Evolutionary conservation across 2,113 vertebrate species (phyloP).

Genomic region (Grammomys dolichurus): DNA sequence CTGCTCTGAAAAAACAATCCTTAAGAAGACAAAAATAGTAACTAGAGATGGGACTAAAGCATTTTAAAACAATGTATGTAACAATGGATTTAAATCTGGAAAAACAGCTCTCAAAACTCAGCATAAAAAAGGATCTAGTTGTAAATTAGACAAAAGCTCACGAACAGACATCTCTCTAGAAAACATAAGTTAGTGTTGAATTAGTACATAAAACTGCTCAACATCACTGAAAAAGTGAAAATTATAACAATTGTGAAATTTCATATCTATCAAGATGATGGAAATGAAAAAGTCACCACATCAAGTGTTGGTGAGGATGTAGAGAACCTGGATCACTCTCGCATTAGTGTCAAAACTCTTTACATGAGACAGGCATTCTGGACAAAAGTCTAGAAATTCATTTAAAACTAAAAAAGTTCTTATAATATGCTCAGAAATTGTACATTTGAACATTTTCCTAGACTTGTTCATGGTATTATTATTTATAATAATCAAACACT

Average conservation of each 20-base stretch:
- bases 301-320: not conserved
- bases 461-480: not conserved
- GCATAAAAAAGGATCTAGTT: not conserved
- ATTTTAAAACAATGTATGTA: not conserved
- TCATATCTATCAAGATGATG: not conserved
- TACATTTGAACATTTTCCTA: not conserved
- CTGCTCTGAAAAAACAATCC: not conserved
- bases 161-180: not conserved
- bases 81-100: not conserved
- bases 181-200: not conserved
- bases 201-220: not conserved
- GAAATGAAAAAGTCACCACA: not conserved
- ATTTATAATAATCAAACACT: not conserved
- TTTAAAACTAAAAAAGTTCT: not conserved
- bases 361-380: not conserved
- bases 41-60: not conserved
- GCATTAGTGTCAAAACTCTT: not conserved
- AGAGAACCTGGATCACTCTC: not conserved
- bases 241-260: not conserved
- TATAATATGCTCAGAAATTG: not conserved
- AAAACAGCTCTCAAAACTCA: not conserved
- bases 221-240: not conserved
- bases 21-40: not conserved
- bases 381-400: not conserved
- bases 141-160: not conserved